Conservation (phyloP, 2,888 invertebrate species). For the Meiosimyza decipiens region DNA sequence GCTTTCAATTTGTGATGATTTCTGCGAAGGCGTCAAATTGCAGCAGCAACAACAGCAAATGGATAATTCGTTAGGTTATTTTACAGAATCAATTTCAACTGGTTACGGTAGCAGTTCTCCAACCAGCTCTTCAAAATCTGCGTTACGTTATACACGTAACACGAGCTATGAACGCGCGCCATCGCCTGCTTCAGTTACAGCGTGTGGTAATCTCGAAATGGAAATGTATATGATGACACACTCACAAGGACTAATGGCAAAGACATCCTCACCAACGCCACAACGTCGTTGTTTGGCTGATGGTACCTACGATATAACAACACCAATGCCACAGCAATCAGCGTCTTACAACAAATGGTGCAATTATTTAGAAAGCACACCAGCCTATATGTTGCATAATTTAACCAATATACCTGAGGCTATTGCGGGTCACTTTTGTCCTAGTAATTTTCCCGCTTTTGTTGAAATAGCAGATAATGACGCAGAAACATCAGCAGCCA, state of each 20-base stretch:
- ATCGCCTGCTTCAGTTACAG: conserved; percentile 1
- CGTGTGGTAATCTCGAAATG: conserved; percentile 57
- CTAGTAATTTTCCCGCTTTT: conserved; percentile 56
- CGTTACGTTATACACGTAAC: conserved; percentile 39
- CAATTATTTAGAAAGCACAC: conserved; percentile 55
- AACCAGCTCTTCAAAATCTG: neutral
- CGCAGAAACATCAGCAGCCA: conserved; percentile 54
- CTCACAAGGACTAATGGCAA: conserved; percentile 56
- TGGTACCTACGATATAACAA: conserved; percentile 22
- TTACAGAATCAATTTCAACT: conserved; percentile 43
- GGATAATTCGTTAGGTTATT: conserved; percentile 49
- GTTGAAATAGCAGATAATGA: conserved; percentile 48
- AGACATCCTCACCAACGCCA: conserved; percentile 60
- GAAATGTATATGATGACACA: conserved; percentile 63
- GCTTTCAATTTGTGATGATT: conserved; percentile 58
- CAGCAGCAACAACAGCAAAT: conserved; percentile 29
- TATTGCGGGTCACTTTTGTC: conserved; percentile 60
- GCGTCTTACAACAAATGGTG: conserved; percentile 57
- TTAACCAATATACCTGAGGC: conserved; percentile 60
- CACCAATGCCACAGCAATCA: conserved; percentile 28
- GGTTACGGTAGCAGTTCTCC: conserved; percentile 22
- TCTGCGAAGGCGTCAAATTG: conserved; percentile 48
- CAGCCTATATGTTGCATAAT: conserved; percentile 56
- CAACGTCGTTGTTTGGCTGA: conserved; percentile 46
- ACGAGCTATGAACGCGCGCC: conserved; percentile 12